Evolutionary conservation across 2,113 vertebrate species (phyloP).

Genomic region (Spheniscus mendiculus): DNA sequence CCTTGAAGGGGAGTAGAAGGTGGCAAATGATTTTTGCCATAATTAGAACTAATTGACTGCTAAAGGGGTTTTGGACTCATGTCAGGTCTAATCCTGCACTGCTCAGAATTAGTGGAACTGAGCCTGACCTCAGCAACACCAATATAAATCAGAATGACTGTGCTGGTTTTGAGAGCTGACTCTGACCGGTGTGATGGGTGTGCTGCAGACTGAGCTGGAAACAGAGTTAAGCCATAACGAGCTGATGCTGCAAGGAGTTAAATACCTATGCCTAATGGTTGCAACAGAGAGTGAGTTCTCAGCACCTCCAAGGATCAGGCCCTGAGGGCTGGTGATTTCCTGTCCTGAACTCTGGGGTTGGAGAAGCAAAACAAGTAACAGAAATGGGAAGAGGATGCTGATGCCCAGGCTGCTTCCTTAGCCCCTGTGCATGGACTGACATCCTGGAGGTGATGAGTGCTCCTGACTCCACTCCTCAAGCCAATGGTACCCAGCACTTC

Average conservation of each 20-base stretch:
- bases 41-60: conserved; percentile 1
- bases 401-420: not conserved
- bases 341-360: not conserved
- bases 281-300: not conserved
- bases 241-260: not conserved
- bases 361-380: not conserved
- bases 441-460: not conserved
- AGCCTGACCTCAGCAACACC: not conserved
- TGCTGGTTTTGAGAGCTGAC: not conserved
- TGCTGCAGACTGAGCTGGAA: not conserved
- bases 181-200: not conserved
- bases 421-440: rapidly evolving
- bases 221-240: not conserved
- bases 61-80: not conserved
- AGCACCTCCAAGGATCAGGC: not conserved
- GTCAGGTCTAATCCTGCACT: not conserved
- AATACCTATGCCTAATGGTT: not conserved
- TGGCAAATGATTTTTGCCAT: not conserved
- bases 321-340: not conserved
- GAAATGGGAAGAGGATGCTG: not conserved
- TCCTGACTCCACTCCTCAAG: not conserved
- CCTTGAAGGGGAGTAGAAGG: not conserved
- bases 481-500: rapidly evolving
- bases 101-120: not conserved
- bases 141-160: not conserved